Evolutionary conservation across 1,140 invertebrate genomes (phyloP).

Genomic region (Panulirus ornatus): DNA sequence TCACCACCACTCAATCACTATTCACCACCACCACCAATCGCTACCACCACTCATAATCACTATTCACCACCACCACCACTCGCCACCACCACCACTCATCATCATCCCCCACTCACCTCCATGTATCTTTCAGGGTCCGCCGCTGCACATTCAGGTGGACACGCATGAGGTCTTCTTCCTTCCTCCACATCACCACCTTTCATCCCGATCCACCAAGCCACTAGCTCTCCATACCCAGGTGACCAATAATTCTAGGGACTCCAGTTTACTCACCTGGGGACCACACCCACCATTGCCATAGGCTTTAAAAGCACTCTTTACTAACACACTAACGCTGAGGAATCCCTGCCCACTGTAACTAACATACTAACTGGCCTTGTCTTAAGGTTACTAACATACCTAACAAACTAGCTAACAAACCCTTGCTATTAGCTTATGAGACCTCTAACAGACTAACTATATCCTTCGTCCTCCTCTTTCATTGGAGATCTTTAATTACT

Average conservation of each 20-base stretch:
- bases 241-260: background rate
- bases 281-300: background rate
- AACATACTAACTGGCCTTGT: too few species aligned
- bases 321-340: background rate
- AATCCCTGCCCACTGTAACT: background rate
- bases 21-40: background rate
- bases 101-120: background rate
- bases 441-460: too few species aligned
- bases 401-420: too few species aligned
- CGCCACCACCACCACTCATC: too few species aligned
- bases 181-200: slow-evolving; percentile 33
- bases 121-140: slow-evolving; percentile 86
- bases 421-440: too few species aligned
- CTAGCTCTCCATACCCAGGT: slow-evolving; percentile 44
- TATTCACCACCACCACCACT: background rate
- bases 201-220: slow-evolving; percentile 18
- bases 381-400: too few species aligned
- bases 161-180: slow-evolving; percentile 89
- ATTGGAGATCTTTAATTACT: too few species aligned
- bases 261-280: background rate
- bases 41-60: background rate
- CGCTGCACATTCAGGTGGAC: slow-evolving; percentile 98
- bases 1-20: background rate
- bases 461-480: too few species aligned
- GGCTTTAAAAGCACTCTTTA: too few species aligned